Percentiles rank a stretch among this genome's conserved stretches.
phyloP scores from a whole-genome alignment of 1,140 invertebrate species.

The Euura lappo region DNA sequence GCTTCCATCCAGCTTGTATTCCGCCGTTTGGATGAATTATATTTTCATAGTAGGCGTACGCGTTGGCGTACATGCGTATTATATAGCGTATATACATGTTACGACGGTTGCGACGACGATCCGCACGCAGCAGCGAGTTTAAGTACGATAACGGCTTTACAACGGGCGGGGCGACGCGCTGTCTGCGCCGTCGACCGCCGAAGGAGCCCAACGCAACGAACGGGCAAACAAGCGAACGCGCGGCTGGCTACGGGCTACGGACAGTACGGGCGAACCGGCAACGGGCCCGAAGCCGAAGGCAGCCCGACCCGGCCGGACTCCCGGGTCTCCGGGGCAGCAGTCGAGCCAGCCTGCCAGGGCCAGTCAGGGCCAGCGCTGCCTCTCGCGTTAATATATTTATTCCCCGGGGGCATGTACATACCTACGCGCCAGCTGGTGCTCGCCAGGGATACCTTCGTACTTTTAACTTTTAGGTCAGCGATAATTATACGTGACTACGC shows the following conservation, averaged over 20 bases:
- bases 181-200: not conserved
- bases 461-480: conserved; percentile 5
- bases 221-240: not conserved
- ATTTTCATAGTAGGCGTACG: not conserved
- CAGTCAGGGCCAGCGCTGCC: conserved; percentile 5
- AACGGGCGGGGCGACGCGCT: conserved; percentile 5
- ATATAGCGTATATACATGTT: conserved; percentile 4
- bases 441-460: conserved; percentile 6
- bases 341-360: not conserved
- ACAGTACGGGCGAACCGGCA: not conserved
- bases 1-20: not conserved
- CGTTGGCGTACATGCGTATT: not conserved
- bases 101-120: not conserved
- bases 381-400: conserved; percentile 7
- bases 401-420: not conserved
- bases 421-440: conserved; percentile 6
- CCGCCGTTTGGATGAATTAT: not conserved
- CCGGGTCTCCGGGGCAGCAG: conserved; percentile 2
- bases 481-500: conserved; percentile 2
- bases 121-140: conserved; percentile 3
- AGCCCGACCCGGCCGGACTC: not conserved
- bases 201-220: conserved; percentile 1
- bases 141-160: conserved; percentile 7
- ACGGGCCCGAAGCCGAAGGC: not conserved
- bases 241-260: not conserved